Percentiles rank a stretch among this genome's conserved stretches.
phyloP scores from a whole-genome alignment of 2,797 vertebrate genomes.

The Enteromius fasciolatus region DNA sequence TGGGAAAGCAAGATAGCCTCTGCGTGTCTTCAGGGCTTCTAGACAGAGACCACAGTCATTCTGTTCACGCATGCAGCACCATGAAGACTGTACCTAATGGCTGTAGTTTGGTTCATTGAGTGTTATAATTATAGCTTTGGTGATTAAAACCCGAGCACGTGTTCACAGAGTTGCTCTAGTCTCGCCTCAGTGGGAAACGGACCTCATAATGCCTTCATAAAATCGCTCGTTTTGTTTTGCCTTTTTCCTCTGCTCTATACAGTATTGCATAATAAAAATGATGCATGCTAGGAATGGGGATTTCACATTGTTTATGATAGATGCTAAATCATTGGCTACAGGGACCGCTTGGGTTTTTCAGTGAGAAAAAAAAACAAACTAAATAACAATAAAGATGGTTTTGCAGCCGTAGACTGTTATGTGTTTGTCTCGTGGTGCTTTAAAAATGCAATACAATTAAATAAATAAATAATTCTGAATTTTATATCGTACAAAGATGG shows the following conservation, averaged over 20 bases:
- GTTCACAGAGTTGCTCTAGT: background rate
- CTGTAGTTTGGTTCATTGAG: slow-evolving; percentile 16
- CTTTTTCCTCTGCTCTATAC: background rate
- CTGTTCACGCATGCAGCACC: background rate
- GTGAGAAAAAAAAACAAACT: background rate
- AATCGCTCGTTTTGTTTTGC: background rate
- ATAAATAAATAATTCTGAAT: background rate
- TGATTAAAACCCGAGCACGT: slow-evolving; percentile 9
- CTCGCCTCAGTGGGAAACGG: slow-evolving; percentile 7
- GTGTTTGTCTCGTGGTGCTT: background rate
- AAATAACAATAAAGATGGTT: slow-evolving; percentile 14
- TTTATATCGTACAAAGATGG: background rate
- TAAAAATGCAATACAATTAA: background rate
- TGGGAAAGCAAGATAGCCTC: slow-evolving; percentile 32
- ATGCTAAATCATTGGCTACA: background rate
- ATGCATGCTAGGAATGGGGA: slow-evolving; percentile 6
- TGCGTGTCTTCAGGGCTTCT: slow-evolving; percentile 18
- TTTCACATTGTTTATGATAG: slow-evolving; percentile 23
- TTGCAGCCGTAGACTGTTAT: background rate
- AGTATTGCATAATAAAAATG: slow-evolving; percentile 2
- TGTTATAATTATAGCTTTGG: slow-evolving; percentile 16
- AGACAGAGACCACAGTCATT: slow-evolving; percentile 20
- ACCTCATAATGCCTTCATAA: slow-evolving; percentile 13
- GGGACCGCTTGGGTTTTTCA: background rate
- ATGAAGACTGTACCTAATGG: slow-evolving; percentile 4